Conservation (phyloP, 2,113 vertebrate species). For the Cyanoderma ruficeps region DNA sequence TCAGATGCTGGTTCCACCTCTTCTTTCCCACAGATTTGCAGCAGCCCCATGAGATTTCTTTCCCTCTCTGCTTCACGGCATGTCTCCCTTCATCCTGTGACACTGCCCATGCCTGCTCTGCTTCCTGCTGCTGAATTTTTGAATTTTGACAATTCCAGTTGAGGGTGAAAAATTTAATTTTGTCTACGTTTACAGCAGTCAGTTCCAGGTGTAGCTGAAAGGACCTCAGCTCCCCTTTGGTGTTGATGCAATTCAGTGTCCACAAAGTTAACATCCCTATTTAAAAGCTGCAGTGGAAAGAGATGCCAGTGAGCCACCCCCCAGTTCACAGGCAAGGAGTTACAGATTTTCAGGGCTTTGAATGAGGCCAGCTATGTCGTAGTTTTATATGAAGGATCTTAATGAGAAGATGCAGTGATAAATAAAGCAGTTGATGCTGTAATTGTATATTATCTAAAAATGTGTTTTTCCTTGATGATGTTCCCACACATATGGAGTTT, state of each 20-base stretch:
- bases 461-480: not conserved
- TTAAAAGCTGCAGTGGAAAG: not conserved
- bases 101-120: accelerated
- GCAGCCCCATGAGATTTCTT: not conserved
- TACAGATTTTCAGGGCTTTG: not conserved
- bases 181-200: accelerated
- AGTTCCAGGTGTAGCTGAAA: not conserved
- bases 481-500: not conserved
- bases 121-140: not conserved
- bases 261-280: not conserved
- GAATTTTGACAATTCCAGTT: not conserved
- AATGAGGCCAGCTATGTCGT: not conserved
- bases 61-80: not conserved
- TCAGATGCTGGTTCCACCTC: not conserved
- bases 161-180: not conserved
- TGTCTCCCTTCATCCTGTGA: accelerated
- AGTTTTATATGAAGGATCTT: not conserved
- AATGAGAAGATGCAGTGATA: not conserved
- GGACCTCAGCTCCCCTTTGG: not conserved
- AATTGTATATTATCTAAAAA: not conserved
- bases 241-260: not conserved
- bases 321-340: not conserved
- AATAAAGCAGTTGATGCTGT: not conserved
- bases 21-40: not conserved
- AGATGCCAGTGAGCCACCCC: not conserved